phyloP scores from a whole-genome alignment of 2,888 invertebrate species.

The Dasysyrphus albostriatus region DNA sequence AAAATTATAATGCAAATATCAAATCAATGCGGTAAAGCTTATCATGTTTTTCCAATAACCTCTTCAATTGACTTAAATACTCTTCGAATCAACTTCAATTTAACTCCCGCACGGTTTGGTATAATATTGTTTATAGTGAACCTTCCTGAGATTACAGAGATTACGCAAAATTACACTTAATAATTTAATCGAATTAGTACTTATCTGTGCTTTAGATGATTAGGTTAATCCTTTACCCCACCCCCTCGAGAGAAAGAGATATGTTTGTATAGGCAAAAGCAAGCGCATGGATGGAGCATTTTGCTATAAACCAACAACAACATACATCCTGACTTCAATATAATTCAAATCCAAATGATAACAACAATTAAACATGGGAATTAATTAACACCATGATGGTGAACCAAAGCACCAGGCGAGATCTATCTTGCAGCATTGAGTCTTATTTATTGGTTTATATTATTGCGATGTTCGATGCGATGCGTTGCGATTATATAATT shows the following conservation, averaged over 20 bases:
- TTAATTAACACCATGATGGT: constrained; percentile 62
- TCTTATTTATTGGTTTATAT: constrained; percentile 45
- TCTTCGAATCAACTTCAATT: too few relatives aligned
- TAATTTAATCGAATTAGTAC: constrained; percentile 58
- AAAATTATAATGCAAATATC: too few relatives aligned
- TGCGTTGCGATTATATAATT: constrained; percentile 63
- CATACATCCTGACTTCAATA: constrained; percentile 10
- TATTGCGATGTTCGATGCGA: constrained; percentile 5
- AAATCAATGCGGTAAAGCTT: too few relatives aligned
- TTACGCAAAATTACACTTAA: constrained; percentile 55
- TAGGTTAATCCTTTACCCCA: neutral
- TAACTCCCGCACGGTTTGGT: neutral
- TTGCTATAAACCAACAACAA: neutral
- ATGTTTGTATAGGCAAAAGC: neutral
- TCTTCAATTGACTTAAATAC: too few relatives aligned
- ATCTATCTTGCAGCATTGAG: constrained; percentile 30
- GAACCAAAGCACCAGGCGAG: neutral
- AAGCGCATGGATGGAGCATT: neutral
- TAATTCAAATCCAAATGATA: constrained; percentile 38
- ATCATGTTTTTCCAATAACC: too few relatives aligned
- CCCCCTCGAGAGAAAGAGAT: neutral
- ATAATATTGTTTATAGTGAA: constrained; percentile 8
- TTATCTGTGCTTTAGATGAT: constrained; percentile 39
- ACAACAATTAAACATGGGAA: constrained; percentile 55
- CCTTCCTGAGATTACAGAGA: constrained; percentile 30